A percentile compares a stretch with the other conserved stretches of the same genome.
Conservation (phyloP, 2,797 vertebrate genomes). For the Rhincodon typus region DNA sequence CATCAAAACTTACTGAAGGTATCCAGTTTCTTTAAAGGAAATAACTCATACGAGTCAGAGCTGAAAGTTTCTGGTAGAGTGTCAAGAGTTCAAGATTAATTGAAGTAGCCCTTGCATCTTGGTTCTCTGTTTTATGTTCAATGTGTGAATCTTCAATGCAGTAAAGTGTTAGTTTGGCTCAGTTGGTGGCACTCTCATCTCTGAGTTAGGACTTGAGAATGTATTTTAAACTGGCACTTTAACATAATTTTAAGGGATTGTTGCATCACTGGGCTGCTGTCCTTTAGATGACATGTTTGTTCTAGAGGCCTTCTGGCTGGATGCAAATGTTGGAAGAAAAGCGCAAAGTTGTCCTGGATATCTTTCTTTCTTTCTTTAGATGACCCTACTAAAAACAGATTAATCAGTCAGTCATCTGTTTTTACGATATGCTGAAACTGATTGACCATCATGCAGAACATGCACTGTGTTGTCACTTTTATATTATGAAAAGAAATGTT, state of each 20-base stretch:
- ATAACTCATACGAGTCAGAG: background rate
- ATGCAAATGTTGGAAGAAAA: slow-evolving; percentile 5
- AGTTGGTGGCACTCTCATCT: background rate
- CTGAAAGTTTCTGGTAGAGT: background rate
- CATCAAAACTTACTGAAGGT: background rate
- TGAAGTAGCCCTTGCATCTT: background rate
- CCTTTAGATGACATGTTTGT: background rate
- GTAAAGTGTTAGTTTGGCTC: background rate
- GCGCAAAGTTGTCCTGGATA: background rate
- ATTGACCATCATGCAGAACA: too few species aligned
- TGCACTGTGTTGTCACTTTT: too few species aligned
- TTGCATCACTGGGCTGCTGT: background rate
- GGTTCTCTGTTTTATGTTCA: background rate
- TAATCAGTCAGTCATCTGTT: background rate
- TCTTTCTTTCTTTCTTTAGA: background rate
- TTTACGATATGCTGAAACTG: background rate
- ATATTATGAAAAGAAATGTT: too few species aligned
- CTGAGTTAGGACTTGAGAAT: background rate
- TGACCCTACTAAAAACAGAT: background rate
- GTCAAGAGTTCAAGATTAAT: background rate
- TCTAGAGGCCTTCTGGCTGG: background rate
- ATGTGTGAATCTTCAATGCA: background rate
- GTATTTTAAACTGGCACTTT: background rate
- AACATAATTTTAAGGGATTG: background rate
- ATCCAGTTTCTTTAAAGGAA: background rate